A percentile compares a stretch with the other conserved stretches of the same genome.
phyloP scores from a whole-genome alignment of 2,888 invertebrate genomes.

The Nemotelus nigrinus region DNA sequence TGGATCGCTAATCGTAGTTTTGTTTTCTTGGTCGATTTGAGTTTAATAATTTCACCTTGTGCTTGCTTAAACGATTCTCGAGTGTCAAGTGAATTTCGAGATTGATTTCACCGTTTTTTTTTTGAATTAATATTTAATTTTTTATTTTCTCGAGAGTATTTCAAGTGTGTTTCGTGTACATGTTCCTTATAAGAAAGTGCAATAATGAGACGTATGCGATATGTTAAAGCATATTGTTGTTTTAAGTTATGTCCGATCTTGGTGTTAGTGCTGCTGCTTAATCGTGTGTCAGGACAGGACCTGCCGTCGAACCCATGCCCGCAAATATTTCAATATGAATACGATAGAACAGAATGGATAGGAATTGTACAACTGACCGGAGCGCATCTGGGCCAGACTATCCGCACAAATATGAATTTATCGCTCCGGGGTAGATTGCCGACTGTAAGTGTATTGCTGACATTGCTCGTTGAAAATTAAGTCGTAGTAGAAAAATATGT shows the following conservation, averaged over 20 bases:
- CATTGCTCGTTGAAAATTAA: not conserved
- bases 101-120: too few species aligned
- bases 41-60: too few species aligned
- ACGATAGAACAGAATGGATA: slow-evolving; percentile 29
- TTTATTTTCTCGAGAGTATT: too few species aligned
- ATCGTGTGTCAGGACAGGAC: slow-evolving; percentile 1
- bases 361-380: slow-evolving; percentile 30
- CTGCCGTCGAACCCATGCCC: slow-evolving; percentile 55
- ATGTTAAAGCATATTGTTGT: not conserved
- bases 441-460: slow-evolving; percentile 56
- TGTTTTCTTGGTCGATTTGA: too few species aligned
- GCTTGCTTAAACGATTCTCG: too few species aligned
- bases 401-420: slow-evolving; percentile 60
- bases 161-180: not conserved
- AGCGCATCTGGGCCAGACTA: slow-evolving; percentile 52
- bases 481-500: too few species aligned
- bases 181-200: slow-evolving; percentile 21
- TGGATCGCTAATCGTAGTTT: too few species aligned
- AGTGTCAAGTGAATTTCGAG: too few species aligned
- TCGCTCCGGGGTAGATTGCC: slow-evolving; percentile 61
- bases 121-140: too few species aligned
- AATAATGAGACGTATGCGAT: slow-evolving; percentile 17
- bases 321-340: slow-evolving; percentile 36
- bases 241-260: not conserved
- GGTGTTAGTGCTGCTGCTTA: not conserved